A percentile compares a stretch with the other conserved stretches of the same genome.
phyloP scores from a whole-genome alignment of 2,888 invertebrate genomes.

The Acanthosoma haemorrhoidale region DNA sequence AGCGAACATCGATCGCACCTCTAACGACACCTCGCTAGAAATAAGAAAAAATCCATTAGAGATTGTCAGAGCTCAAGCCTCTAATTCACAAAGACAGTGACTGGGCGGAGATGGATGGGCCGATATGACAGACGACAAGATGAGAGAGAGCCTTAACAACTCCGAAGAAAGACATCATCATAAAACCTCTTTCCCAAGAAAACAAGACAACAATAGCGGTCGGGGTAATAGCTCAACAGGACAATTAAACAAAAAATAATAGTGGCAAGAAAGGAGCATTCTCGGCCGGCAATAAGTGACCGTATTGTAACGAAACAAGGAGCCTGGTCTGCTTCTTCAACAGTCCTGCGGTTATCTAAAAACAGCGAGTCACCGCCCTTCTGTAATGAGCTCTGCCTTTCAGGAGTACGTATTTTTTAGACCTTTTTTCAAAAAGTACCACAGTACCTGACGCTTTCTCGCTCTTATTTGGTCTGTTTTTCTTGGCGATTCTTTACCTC shows the following conservation, averaged over 20 bases:
- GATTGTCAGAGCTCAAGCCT: no score
- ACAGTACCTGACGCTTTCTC: constrained; percentile 12
- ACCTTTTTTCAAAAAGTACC: not conserved
- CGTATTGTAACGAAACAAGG: not conserved
- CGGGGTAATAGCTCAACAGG: no score
- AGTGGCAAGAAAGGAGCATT: not conserved
- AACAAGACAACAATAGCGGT: not conserved
- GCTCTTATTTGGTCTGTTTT: constrained; percentile 1
- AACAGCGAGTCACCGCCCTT: not conserved
- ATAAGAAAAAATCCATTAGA: no score
- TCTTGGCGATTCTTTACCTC: constrained; percentile 1
- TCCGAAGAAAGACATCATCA: not conserved
- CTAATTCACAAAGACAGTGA: no score
- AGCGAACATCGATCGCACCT: no score
- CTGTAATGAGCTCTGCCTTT: constrained; percentile 6
- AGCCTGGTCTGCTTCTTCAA: not conserved
- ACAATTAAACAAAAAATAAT: constrained; percentile 9
- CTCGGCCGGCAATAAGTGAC: not conserved
- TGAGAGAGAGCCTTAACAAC: no score
- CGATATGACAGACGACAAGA: not conserved
- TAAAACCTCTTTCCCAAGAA: not conserved
- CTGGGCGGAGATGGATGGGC: not conserved
- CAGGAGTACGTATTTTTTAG: not conserved
- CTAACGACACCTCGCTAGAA: no score
- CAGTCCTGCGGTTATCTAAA: constrained; percentile 7